Base-by-base conservation (phyloP, 2,797 vertebrate genomes). In the Poecilia picta region DNA sequence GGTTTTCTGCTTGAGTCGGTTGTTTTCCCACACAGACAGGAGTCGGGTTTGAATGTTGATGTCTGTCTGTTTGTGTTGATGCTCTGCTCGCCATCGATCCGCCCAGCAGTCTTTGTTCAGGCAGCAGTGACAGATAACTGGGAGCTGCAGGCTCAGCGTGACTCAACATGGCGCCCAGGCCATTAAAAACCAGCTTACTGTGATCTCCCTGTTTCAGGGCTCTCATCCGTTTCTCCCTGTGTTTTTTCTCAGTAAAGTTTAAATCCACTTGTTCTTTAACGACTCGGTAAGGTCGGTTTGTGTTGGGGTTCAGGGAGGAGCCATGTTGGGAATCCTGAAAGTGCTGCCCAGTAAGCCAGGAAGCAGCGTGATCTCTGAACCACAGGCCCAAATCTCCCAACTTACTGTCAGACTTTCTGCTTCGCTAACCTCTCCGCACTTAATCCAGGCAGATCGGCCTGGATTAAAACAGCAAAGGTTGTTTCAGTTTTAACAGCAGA, bases 161-260 rank as follows among this genome's bases (percentile, higher is more conserved):
- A 92, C 80, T 85, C 87, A 83, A 79, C 88, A 83, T 85, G 88
- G 82, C 80, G 81, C 68, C 75, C 51, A 4, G 79, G 76, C 87
- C 85, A 93, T 93, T 93, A 94, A 90, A 93, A 87, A 91, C 74
- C 47, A 28, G 72, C 92, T 91, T 84, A 88, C 93, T 94, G 92
- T 72, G 90, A 91, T 91, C 87, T 83, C 75, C 90, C 87, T 81
- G 87, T 78, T 85, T 68, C 80, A 64, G 75, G 51, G 45, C 71
- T 73, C 43, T 70, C 41, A 59, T 74, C 41, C 28, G 47, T 41
- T 51, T 33, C 31, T 77, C 28, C 33, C 3, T 62, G 59, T 43
- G 3, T 3, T 43, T 49, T 74, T 66, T 12, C 36, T 8, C 49
- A 70, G n/a, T 6, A 47, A 75, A 70, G 20, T 72, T 71, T 68